Percentiles rank a stretch among this genome's conserved stretches.
Evolutionary conservation across 2,888 invertebrate species (phyloP).

Genomic region (Drosophila kambysellisi): DNA sequence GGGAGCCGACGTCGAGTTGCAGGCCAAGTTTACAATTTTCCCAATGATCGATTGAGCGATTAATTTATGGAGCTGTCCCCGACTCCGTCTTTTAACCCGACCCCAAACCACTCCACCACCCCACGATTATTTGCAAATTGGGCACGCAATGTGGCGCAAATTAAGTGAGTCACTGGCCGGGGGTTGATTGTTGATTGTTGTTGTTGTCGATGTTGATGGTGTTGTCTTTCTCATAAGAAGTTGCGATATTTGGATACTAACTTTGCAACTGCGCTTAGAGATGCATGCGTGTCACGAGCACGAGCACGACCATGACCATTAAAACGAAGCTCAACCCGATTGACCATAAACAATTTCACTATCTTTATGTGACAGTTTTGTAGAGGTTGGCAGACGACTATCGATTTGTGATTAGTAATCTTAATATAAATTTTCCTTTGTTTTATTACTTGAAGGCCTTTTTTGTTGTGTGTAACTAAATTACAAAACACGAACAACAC

Average conservation of each 20-base stretch:
- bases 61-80: conserved; percentile 38
- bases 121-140: conserved; percentile 31
- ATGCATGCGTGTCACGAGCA: conserved; percentile 3
- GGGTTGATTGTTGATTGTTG: not conserved
- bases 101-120: not conserved
- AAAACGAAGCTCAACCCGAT: not conserved
- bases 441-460: not conserved
- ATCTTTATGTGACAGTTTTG: not conserved
- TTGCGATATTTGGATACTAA: not conserved
- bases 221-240: not conserved
- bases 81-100: not conserved
- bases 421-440: not conserved
- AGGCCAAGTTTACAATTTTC: conserved; percentile 11
- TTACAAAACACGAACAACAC: conserved; percentile 1
- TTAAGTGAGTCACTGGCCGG: not conserved
- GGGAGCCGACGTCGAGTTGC: conserved; percentile 5
- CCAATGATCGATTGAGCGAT: conserved; percentile 61
- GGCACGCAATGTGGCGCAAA: conserved; percentile 49
- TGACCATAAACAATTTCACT: not conserved
- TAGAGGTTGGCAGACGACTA: not conserved
- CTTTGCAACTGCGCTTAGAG: not conserved
- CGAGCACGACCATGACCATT: not conserved
- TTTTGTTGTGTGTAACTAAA: not conserved
- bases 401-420: not conserved
- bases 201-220: not conserved